Base-by-base conservation (phyloP, 1,140 invertebrate genomes). In the Caenorhabditis brenneri region DNA sequence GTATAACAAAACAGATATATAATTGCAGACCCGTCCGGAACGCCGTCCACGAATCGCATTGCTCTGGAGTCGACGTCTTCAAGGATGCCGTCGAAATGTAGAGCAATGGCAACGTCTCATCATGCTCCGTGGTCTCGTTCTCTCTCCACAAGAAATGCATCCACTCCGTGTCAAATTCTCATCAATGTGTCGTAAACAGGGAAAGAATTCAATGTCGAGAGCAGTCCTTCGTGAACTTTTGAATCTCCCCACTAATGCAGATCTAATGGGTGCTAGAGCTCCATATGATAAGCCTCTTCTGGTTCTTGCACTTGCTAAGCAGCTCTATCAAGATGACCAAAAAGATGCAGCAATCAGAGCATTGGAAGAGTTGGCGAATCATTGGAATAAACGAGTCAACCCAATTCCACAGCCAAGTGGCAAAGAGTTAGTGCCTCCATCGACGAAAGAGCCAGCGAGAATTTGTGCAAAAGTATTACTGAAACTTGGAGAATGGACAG, bases 31-130 rank as follows among this genome's bases (percentile, higher is more conserved):
- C 94, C 0, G 96, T 98, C 91, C 93, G 95, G 85, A 92, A 95
- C 84, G 93, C 94, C 5, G 94, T 94, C 80, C 84, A 27, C 79
- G 89, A 48, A 90, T 90, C 65, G 89, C 89, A n/a, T 60, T 91
- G 24, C 74, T 91, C 15, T 90, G 89, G 89, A 90, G 90, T 86
- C 81, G 89, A 69, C 80, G 90, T 31, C 60, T 90, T 24, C 87
- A 97, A 92, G 96, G 96, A n/a, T 97, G 97, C 69, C 96, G 99
- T 88, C 93, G 94, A 79, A 93, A 96, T 42, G 96, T 98, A 0
- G 97, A 99, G 91, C 97, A 99, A 91, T 99, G 97, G 97, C 95
- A 98, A 83, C 94, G 94, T 87, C 96, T 99, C 60, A 94, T 99
- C 42, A 96, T 97, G 92, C 96, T 98, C 0, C 42, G 87, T 81